Conservation (phyloP, 2,888 invertebrate genomes). For the Drosophila subsilvestris region DNA sequence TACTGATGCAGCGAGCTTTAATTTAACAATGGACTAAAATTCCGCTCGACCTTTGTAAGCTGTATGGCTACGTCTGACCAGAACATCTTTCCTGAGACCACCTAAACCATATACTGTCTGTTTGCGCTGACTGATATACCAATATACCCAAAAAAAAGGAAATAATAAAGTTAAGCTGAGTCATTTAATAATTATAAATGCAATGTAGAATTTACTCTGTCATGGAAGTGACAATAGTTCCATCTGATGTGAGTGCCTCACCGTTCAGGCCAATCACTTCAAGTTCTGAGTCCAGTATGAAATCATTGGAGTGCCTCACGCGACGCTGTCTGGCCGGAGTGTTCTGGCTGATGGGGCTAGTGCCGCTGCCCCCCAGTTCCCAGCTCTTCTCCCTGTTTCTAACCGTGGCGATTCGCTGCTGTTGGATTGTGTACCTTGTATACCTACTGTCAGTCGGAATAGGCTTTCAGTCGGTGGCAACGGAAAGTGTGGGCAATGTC, state of each 20-base stretch:
- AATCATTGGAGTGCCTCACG: constrained; percentile 45
- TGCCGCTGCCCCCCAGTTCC: constrained; percentile 49
- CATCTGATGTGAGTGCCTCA: neutral
- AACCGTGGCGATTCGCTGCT: constrained; percentile 30
- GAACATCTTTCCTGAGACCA: no score
- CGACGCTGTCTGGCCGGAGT: constrained; percentile 28
- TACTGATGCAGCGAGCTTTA: no score
- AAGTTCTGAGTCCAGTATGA: constrained; percentile 38
- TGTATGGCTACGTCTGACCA: no score
- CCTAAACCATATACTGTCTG: no score
- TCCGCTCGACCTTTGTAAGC: no score
- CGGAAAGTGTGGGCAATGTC: constrained; percentile 20
- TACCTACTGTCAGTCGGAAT: constrained; percentile 13
- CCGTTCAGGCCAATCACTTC: constrained; percentile 15
- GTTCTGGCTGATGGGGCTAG: constrained; percentile 45
- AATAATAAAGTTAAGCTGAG: neutral
- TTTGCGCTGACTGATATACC: no score
- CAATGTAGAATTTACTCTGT: neutral
- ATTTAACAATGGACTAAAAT: no score
- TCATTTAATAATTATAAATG: neutral
- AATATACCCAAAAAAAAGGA: no score
- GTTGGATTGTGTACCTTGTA: constrained; percentile 48
- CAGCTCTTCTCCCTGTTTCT: constrained; percentile 14
- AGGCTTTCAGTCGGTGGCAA: neutral
- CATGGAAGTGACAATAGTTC: neutral